A percentile compares a stretch with the other conserved stretches of the same genome.
Conservation (phyloP, 2,113 vertebrate genomes). For the Grus americana region DNA sequence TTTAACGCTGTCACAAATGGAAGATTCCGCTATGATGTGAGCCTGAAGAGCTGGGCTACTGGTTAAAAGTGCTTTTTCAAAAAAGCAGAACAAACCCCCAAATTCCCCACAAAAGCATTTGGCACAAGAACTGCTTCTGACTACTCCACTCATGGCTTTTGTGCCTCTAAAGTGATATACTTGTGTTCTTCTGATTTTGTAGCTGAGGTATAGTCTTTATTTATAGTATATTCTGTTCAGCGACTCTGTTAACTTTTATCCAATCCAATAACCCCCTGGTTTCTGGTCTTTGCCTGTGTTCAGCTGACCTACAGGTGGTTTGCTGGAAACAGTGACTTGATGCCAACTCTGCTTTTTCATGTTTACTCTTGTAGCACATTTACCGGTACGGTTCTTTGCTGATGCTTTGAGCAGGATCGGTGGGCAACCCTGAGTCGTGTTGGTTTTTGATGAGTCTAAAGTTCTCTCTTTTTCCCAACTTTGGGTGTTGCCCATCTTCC, state of each 20-base stretch:
- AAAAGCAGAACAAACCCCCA: background rate
- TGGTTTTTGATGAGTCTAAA: background rate
- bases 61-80: background rate
- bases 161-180: background rate
- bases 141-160: background rate
- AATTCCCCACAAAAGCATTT: background rate
- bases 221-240: background rate
- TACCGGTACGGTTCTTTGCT: background rate
- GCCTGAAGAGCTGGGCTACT: background rate
- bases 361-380: background rate
- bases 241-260: background rate
- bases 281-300: background rate
- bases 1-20: background rate
- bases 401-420: background rate
- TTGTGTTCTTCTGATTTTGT: background rate
- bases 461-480: background rate
- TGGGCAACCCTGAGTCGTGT: background rate
- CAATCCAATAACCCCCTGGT: background rate
- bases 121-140: background rate
- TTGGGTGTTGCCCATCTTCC: slow-evolving; percentile 26
- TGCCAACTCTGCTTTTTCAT: background rate
- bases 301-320: background rate
- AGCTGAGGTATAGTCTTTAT: background rate
- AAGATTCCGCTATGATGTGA: background rate
- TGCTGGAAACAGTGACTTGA: background rate